Conservation (phyloP, 2,113 vertebrate species). For the Peromyscus leucopus region DNA sequence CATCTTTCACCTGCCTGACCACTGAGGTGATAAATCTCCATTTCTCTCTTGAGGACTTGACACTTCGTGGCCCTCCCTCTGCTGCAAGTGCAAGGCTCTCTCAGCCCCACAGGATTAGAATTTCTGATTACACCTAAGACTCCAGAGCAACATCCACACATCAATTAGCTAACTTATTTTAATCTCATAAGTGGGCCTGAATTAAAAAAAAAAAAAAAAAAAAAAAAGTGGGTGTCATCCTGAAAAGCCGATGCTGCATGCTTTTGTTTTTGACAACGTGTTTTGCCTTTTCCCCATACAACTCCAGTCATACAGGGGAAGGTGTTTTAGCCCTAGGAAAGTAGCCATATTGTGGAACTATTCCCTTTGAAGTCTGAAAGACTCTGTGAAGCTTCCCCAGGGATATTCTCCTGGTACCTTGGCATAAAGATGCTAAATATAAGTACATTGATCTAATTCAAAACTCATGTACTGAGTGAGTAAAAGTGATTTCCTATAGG, state of each 20-base stretch:
- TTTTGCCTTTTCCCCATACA: background rate
- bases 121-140: conserved; percentile 54
- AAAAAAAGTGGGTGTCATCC: background rate
- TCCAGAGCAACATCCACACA: background rate
- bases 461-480: background rate
- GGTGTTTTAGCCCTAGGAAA: conserved; percentile 26
- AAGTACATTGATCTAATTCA: background rate
- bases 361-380: background rate
- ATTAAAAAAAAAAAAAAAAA: background rate
- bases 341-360: background rate
- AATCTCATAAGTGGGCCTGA: background rate
- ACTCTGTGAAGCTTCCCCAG: background rate
- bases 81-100: background rate
- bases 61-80: background rate
- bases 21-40: conserved; percentile 27
- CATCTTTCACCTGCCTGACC: background rate
- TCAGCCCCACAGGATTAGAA: conserved; percentile 1
- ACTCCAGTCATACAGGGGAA: conserved; percentile 2
- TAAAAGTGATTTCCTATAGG: background rate
- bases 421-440: background rate
- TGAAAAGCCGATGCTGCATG: background rate
- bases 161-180: background rate
- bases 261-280: background rate
- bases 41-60: conserved; percentile 18
- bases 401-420: background rate